Evolutionary conservation across 2,797 vertebrate genomes (phyloP).

Genomic region (Cynopterus sphinx): DNA sequence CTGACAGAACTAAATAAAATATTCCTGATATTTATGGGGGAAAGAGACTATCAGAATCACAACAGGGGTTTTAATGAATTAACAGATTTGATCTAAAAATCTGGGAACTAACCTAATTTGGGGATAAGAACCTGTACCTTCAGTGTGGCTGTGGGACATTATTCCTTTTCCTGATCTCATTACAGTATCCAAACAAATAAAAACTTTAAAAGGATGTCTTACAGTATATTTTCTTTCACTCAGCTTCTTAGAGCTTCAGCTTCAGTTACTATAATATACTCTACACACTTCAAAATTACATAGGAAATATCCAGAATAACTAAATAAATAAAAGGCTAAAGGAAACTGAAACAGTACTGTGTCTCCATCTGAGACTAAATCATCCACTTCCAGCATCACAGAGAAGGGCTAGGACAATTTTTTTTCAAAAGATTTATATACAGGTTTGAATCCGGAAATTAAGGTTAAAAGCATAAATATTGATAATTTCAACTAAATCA

Average conservation of each 20-base stretch:
- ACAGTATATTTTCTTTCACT: constrained; percentile 86
- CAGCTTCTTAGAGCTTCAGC: constrained; percentile 83
- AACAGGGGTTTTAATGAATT: constrained; percentile 69
- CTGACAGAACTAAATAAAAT: constrained; percentile 85
- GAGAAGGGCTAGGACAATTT: constrained; percentile 81
- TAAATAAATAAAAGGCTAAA: constrained; percentile 87
- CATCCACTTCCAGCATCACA: constrained; percentile 83
- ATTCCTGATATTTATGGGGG: constrained; percentile 82
- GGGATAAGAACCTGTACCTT: constrained; percentile 84
- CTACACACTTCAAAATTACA: constrained; percentile 84
- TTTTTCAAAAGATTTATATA: constrained; percentile 85
- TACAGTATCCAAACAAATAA: constrained; percentile 86
- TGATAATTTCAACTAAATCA: constrained; percentile 85
- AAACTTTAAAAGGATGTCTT: constrained; percentile 82
- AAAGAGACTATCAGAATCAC: constrained; percentile 77
- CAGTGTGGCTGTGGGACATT: constrained; percentile 80
- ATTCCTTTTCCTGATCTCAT: constrained; percentile 76
- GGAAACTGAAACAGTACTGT: constrained; percentile 83
- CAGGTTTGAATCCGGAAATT: constrained; percentile 89
- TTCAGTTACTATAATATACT: constrained; percentile 81
- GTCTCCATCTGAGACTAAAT: constrained; percentile 85
- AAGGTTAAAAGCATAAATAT: constrained; percentile 88
- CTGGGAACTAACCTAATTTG: constrained; percentile 80
- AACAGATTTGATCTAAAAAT: constrained; percentile 82
- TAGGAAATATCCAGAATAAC: constrained; percentile 79